A percentile compares a stretch with the other conserved stretches of the same genome.
These are phyloP conservation scores for Desmophyllum pertusum DNA, from an alignment of 92 coral and sea anemone genomes.

Conservation along the genomic window DNA sequence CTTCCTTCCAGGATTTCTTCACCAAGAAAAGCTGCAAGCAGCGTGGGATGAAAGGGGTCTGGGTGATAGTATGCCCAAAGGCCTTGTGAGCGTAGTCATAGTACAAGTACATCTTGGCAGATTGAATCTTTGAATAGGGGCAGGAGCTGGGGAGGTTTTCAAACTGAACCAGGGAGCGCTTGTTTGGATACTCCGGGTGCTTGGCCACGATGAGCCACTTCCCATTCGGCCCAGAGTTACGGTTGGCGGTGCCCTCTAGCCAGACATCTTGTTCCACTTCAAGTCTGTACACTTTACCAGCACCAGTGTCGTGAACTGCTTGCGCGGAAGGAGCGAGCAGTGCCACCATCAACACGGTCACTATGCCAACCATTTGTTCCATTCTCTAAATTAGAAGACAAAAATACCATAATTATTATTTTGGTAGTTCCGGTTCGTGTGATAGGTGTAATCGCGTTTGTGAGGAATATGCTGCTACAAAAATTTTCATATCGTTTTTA, in stretches of 20 bases:
- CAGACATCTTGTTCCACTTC: constrained; percentile 62
- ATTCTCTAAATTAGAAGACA: not conserved
- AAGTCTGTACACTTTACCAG: constrained; percentile 27
- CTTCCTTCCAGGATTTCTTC: constrained; percentile 52
- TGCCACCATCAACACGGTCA: constrained; percentile 4
- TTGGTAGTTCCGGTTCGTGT: too few species aligned
- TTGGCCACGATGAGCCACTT: constrained; percentile 56
- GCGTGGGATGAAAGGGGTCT: constrained; percentile 57
- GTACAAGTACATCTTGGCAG: constrained; percentile 68
- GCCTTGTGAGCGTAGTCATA: constrained; percentile 69
- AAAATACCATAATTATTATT: too few species aligned
- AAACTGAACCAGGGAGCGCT: constrained; percentile 72
- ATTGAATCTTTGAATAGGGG: constrained; percentile 24
- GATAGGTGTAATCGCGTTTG: too few species aligned
- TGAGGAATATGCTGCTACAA: too few species aligned
- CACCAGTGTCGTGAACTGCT: constrained; percentile 37
- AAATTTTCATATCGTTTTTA: too few species aligned
- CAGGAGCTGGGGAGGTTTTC: constrained; percentile 46
- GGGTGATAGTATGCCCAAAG: constrained; percentile 6
- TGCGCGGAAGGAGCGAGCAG: constrained; percentile 17
- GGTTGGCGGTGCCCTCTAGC: constrained; percentile 42
- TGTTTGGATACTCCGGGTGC: constrained; percentile 59
- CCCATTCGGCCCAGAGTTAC: constrained; percentile 41
- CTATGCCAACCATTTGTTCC: not conserved
- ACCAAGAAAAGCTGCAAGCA: constrained; percentile 55